Percentiles rank a stretch among this genome's conserved stretches.
Conservation (phyloP, 53 echinoderm and acorn worm genomes). For the Apostichopus leukothele region DNA sequence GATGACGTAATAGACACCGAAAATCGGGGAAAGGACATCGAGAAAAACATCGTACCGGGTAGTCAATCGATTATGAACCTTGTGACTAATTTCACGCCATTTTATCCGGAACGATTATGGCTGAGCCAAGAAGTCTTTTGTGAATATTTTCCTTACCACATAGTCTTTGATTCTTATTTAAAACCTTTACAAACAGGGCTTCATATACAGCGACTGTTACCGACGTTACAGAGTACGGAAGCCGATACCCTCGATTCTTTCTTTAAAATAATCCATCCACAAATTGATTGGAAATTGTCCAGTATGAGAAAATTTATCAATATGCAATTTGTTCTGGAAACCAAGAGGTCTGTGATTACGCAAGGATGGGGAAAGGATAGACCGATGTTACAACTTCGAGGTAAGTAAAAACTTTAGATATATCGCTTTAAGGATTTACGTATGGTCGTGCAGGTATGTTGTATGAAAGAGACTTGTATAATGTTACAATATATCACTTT, state of each 20-base stretch:
- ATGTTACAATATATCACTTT: too few relatives aligned
- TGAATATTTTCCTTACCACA: slow-evolving; percentile 93
- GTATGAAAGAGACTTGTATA: too few relatives aligned
- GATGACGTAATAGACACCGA: slow-evolving; percentile 25
- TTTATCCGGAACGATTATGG: slow-evolving; percentile 93
- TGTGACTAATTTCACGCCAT: slow-evolving; percentile 61
- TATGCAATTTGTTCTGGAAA: slow-evolving; percentile 96
- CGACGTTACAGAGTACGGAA: slow-evolving; percentile 68
- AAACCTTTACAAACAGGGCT: slow-evolving; percentile 82
- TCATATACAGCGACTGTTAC: slow-evolving; percentile 90
- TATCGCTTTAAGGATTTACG: neutral
- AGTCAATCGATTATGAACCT: slow-evolving; percentile 20
- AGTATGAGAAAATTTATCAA: slow-evolving; percentile 96
- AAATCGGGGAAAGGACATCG: slow-evolving; percentile 20
- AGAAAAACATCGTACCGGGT: neutral
- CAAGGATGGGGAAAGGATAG: slow-evolving; percentile 72
- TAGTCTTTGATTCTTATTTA: slow-evolving; percentile 84
- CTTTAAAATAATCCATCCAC: slow-evolving; percentile 91
- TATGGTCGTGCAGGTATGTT: too few relatives aligned
- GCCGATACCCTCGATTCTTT: slow-evolving; percentile 69
- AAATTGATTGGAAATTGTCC: slow-evolving; percentile 84
- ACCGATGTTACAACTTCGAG: slow-evolving; percentile 91
- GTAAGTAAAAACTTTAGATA: slow-evolving; percentile 45
- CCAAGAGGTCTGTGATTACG: slow-evolving; percentile 76
- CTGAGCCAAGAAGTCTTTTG: slow-evolving; percentile 89